Conservation (phyloP, 2,888 invertebrate species). For the Eupithecia subfuscata region DNA sequence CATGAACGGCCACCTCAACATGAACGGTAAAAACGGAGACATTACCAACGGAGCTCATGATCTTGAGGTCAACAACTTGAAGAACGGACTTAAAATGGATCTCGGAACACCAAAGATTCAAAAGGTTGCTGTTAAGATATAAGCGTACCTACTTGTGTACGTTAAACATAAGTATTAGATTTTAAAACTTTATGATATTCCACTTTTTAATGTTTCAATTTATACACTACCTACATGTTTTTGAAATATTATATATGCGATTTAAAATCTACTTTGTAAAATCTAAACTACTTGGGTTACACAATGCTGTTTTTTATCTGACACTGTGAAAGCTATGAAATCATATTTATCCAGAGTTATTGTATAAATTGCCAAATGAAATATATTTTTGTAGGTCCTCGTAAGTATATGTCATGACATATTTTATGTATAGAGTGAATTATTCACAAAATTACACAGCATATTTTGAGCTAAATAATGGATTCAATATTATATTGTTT, state of each 20-base stretch:
- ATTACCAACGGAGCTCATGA: conserved; percentile 47
- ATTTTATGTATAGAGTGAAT: conserved; percentile 49
- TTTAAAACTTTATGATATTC: conserved; percentile 70
- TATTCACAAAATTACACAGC: conserved; percentile 32
- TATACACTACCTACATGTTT: conserved; percentile 45
- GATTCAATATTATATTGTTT: conserved; percentile 68
- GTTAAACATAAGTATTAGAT: conserved; percentile 55
- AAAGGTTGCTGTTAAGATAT: conserved; percentile 78
- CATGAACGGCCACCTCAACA: conserved; percentile 46
- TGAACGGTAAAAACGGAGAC: conserved; percentile 46
- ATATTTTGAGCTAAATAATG: conserved; percentile 44
- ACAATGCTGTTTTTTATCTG: conserved; percentile 37
- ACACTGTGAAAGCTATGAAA: conserved; percentile 41
- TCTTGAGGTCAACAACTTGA: conserved; percentile 52
- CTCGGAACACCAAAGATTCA: conserved; percentile 79
- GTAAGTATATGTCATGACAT: conserved; percentile 54
- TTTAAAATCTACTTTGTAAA: conserved; percentile 36
- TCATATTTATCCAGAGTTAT: conserved; percentile 47
- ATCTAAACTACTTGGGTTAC: conserved; percentile 20
- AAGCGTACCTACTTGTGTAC: conserved; percentile 46
- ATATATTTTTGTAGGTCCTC: conserved; percentile 80
- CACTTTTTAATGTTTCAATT: conserved; percentile 58
- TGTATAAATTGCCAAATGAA: conserved; percentile 78
- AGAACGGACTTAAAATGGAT: conserved; percentile 65
- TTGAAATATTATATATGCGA: conserved; percentile 42